Conservation (phyloP, 2,888 invertebrate genomes). For the Habroteleia sp. region DNA sequence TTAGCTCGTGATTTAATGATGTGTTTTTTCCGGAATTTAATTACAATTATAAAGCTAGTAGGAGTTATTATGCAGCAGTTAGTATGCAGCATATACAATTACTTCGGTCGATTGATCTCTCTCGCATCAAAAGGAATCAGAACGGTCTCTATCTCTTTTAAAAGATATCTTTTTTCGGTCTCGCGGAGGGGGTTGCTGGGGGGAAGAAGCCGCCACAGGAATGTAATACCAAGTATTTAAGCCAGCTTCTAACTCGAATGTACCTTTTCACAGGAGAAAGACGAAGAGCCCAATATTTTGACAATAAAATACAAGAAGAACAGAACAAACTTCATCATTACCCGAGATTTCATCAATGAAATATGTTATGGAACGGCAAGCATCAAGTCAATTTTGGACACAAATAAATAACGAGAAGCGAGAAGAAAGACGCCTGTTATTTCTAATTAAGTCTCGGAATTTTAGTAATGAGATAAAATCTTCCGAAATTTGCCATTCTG, state of each 20-base stretch:
- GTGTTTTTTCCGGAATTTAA: constrained; percentile 70
- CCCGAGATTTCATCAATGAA: constrained; percentile 49
- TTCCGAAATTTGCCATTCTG: constrained; percentile 11
- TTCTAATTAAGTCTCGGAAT: constrained; percentile 57
- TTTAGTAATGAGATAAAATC: constrained; percentile 55
- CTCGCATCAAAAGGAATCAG: constrained; percentile 66
- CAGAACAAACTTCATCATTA: constrained; percentile 44
- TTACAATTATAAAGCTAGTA: constrained; percentile 66
- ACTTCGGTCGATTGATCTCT: constrained; percentile 75
- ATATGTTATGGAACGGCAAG: constrained; percentile 38
- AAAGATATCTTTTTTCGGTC: constrained; percentile 12
- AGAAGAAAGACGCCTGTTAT: constrained; percentile 57
- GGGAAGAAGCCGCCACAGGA: constrained; percentile 74
- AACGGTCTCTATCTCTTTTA: constrained; percentile 62
- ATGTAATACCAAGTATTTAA: constrained; percentile 68
- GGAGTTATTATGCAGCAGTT: constrained; percentile 77
- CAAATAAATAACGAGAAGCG: constrained; percentile 48
- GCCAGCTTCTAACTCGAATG: constrained; percentile 69
- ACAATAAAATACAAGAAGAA: constrained; percentile 54
- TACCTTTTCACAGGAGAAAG: constrained; percentile 59
- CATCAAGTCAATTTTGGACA: constrained; percentile 31
- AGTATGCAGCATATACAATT: constrained; percentile 72
- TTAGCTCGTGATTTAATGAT: constrained; percentile 27
- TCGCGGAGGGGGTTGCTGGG: constrained; percentile 61
- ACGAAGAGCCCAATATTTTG: constrained; percentile 53